Conservation (phyloP, 2,113 vertebrate genomes). For the Bos taurus region DNA sequence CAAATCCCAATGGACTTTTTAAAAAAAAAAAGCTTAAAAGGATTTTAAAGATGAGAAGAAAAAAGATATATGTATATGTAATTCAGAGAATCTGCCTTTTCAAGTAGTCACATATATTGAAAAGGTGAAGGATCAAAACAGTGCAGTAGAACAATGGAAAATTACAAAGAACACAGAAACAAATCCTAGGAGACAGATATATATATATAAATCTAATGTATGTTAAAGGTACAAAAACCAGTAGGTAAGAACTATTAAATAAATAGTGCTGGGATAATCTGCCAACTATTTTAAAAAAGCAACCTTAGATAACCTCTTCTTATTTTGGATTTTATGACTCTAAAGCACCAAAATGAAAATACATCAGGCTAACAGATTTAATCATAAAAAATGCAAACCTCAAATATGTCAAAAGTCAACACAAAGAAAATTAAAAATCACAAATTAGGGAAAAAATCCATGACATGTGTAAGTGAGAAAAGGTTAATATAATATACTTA, state of each 20-base stretch:
- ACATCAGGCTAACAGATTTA: not conserved
- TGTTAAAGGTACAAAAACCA: not conserved
- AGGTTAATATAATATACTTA: conserved; percentile 3
- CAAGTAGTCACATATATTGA: not conserved
- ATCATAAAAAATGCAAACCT: not conserved
- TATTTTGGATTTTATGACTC: conserved; percentile 9
- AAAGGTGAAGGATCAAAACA: conserved; percentile 6
- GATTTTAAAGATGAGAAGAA: not conserved
- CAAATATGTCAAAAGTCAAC: not conserved
- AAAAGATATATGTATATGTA: not conserved
- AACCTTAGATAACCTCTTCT: not conserved
- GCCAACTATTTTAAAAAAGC: not conserved
- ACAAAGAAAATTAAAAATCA: conserved; percentile 38
- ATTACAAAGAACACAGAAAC: not conserved
- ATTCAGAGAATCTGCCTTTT: conserved; percentile 5
- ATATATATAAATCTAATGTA: not conserved
- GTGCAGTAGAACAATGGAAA: not conserved
- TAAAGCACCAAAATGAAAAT: not conserved
- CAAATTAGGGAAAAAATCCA: not conserved
- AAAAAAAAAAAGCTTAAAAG: not conserved
- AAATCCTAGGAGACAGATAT: not conserved
- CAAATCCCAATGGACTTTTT: not conserved
- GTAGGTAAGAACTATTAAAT: not conserved
- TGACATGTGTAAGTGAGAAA: not conserved
- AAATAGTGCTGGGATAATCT: not conserved